These are phyloP conservation scores for Halcyon badia DNA, from an alignment of 2,797 vertebrate genomes.

Conservation along the genomic window DNA sequence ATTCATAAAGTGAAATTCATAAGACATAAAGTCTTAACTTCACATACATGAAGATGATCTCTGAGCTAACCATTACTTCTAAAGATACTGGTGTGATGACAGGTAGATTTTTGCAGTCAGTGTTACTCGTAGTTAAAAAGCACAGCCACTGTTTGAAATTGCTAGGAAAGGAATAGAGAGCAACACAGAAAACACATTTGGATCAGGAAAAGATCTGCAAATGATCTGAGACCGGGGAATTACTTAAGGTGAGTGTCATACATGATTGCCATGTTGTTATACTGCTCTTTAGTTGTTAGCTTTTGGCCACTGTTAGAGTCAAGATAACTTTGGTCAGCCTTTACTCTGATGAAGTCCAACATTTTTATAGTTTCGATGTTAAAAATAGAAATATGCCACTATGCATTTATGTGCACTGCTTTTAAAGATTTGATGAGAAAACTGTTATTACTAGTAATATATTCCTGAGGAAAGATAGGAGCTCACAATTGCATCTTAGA, in stretches of 20 bases:
- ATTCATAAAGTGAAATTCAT: background rate
- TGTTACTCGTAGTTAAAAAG: background rate
- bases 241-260: background rate
- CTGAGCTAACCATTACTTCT: background rate
- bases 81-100: background rate
- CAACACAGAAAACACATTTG: background rate
- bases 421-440: background rate
- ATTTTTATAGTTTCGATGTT: background rate
- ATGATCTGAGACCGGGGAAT: background rate
- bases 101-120: background rate
- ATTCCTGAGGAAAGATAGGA: background rate
- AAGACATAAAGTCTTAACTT: background rate
- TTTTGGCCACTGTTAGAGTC: background rate
- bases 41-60: background rate
- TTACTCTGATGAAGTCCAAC: rapidly evolving
- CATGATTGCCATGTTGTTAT: background rate
- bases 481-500: background rate
- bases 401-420: background rate
- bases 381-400: background rate
- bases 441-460: background rate
- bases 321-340: background rate
- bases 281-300: background rate
- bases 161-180: background rate
- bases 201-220: background rate
- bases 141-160: background rate